Percentiles rank a stretch among this genome's conserved stretches.
These are phyloP conservation scores for Menidia menidia DNA, from an alignment of 2,797 vertebrate species.

Conservation along the genomic window DNA sequence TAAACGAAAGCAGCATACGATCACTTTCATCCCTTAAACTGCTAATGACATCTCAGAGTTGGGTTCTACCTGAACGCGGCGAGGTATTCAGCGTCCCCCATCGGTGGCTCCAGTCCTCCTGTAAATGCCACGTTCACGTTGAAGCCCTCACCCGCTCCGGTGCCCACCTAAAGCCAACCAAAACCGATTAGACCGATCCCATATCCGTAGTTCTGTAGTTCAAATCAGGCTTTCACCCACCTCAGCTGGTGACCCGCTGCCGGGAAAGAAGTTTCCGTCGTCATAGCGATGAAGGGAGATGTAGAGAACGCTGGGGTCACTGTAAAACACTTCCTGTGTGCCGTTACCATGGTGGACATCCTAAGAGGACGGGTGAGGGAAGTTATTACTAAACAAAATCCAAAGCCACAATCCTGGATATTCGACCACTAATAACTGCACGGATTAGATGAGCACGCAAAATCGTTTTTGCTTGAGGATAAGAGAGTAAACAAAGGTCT, in stretches of 20 bases:
- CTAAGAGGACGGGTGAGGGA: constrained; percentile 65
- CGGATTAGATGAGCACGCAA: no score
- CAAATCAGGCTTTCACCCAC: constrained; percentile 65
- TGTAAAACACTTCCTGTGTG: constrained; percentile 95
- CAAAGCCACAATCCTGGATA: no score
- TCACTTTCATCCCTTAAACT: neutral
- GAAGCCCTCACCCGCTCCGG: constrained; percentile 91
- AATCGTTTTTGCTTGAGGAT: neutral
- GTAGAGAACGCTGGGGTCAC: constrained; percentile 92
- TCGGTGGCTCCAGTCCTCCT: constrained; percentile 94
- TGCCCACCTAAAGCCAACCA: constrained; percentile 86
- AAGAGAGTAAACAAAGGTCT: constrained; percentile 24
- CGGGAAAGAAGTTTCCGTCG: constrained; percentile 94
- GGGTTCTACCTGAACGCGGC: constrained; percentile 91
- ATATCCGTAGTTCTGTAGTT: neutral
- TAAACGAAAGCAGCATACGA: neutral
- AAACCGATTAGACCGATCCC: neutral
- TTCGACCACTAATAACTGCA: no score
- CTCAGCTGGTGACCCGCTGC: constrained; percentile 92
- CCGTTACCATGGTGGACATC: constrained; percentile 98
- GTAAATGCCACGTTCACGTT: constrained; percentile 95
- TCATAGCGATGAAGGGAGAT: constrained; percentile 96
- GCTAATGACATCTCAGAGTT: neutral
- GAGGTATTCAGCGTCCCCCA: constrained; percentile 95
- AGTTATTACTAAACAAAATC: neutral